Evolutionary conservation across 30 jellyfish, hydroid and myxozoan genomes (phyloP).

Genomic region (Phacellophora camtschatica): DNA sequence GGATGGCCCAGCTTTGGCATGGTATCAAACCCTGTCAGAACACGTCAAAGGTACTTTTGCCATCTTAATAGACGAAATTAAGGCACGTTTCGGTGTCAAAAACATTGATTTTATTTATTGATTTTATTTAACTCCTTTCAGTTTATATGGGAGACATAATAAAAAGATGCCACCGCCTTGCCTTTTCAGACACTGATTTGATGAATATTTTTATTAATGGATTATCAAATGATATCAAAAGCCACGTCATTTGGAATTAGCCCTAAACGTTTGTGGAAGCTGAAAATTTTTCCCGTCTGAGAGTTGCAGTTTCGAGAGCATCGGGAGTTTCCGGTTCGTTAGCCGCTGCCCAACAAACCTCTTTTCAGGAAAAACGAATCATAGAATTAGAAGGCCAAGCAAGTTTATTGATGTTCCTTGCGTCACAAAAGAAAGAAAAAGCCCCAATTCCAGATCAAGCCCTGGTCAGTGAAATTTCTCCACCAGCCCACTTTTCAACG

Average conservation of each 20-base stretch:
- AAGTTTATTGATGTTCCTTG: neutral
- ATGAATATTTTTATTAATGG: slow-evolving; percentile 41
- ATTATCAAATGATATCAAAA: neutral
- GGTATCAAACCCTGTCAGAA: neutral
- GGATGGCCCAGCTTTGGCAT: neutral
- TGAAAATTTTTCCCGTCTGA: slow-evolving; percentile 23
- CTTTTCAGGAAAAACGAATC: neutral
- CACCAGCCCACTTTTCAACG: neutral
- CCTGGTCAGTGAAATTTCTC: neutral
- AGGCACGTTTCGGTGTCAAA: slow-evolving; percentile 18
- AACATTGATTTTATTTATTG: slow-evolving; percentile 26
- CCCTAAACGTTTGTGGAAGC: slow-evolving; percentile 8
- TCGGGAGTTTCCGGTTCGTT: neutral
- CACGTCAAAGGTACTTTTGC: neutral
- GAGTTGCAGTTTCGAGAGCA: neutral
- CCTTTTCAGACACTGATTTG: slow-evolving; percentile 12
- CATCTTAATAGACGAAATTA: slow-evolving; percentile 3
- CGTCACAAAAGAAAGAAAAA: neutral
- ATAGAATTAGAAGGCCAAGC: neutral
- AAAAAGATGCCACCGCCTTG: slow-evolving; percentile 14
- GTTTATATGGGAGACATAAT: neutral
- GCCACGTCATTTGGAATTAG: slow-evolving; percentile 6
- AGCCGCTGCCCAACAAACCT: neutral
- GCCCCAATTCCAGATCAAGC: neutral
- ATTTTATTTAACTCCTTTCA: slow-evolving; percentile 1